Percentiles rank a stretch among this genome's conserved stretches.
Evolutionary conservation across 2,113 vertebrate species (phyloP).

Genomic region (Spea bombifrons): DNA sequence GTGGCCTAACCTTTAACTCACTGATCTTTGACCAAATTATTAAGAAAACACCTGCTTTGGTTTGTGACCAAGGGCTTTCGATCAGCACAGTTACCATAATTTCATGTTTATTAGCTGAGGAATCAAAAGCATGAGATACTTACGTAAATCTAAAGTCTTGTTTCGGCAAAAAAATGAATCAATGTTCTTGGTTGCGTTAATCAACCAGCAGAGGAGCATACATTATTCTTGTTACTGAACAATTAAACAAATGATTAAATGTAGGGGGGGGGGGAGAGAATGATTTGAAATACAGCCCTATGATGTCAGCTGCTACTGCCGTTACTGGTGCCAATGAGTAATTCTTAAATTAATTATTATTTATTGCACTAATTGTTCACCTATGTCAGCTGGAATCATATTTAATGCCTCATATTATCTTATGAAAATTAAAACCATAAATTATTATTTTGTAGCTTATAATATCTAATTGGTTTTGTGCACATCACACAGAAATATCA

Average conservation of each 20-base stretch:
- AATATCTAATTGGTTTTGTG: neutral
- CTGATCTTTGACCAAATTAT: slow-evolving; percentile 99
- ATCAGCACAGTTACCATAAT: slow-evolving; percentile 75
- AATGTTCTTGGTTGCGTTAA: slow-evolving; percentile 24
- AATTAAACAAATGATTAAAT: slow-evolving; percentile 41
- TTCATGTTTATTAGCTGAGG: slow-evolving; percentile 77
- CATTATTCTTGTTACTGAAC: slow-evolving; percentile 29
- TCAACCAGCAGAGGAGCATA: slow-evolving; percentile 27
- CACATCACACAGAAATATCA: neutral
- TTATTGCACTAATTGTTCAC: slow-evolving; percentile 47
- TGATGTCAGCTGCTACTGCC: slow-evolving; percentile 39
- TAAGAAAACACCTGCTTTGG: slow-evolving; percentile 96
- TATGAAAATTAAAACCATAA: slow-evolving; percentile 16
- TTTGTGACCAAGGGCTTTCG: slow-evolving; percentile 71
- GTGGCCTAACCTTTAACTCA: slow-evolving; percentile 89
- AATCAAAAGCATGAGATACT: slow-evolving; percentile 60
- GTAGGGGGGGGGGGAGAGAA: neutral
- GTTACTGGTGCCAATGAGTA: slow-evolving; percentile 35
- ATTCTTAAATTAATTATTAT: slow-evolving; percentile 42
- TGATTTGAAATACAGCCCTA: slow-evolving; percentile 27
- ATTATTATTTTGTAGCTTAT: slow-evolving; percentile 6
- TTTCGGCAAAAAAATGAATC: slow-evolving; percentile 53
- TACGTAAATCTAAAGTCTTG: slow-evolving; percentile 69
- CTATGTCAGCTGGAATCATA: slow-evolving; percentile 37
- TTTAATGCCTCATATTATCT: slow-evolving; percentile 18